These are phyloP conservation scores for Thamnaconus septentrionalis DNA, from an alignment of 2,113 vertebrate species.

Conservation along the genomic window DNA sequence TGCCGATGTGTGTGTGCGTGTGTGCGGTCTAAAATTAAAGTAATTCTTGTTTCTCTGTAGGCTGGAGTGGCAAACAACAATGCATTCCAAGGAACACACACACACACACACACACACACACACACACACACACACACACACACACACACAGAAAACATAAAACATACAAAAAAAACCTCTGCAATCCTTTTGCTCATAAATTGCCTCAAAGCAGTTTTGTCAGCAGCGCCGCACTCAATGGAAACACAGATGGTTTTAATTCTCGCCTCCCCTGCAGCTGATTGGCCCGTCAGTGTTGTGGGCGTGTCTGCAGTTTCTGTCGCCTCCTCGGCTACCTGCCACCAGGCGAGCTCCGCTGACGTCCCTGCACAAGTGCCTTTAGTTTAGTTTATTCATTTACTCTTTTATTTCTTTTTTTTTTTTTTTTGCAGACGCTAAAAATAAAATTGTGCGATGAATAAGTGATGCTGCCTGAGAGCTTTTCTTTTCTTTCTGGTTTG, in stretches of 20 bases:
- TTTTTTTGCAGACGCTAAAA: too few species aligned
- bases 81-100: too few species aligned
- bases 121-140: background rate
- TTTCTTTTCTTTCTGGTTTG: too few species aligned
- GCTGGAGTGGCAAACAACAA: too few species aligned
- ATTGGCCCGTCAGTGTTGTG: constrained; percentile 19
- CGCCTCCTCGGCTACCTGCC: constrained; percentile 25
- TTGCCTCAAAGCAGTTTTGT: constrained; percentile 40
- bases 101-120: background rate
- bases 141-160: background rate
- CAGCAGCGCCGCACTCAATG: constrained; percentile 28
- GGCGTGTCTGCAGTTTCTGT: constrained; percentile 1
- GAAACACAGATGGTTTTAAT: constrained; percentile 37
- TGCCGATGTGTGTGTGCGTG: background rate
- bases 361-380: background rate
- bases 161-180: background rate
- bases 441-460: too few species aligned
- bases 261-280: constrained; percentile 28
- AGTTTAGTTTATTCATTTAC: too few species aligned
- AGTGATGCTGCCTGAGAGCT: too few species aligned
- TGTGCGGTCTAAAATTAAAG: background rate
- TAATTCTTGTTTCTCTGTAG: too few species aligned
- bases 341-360: constrained; percentile 6
- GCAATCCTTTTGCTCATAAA: constrained; percentile 25
- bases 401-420: too few species aligned